phyloP scores from a whole-genome alignment of 2,797 vertebrate genomes.

The Stomatorhinus walkeri region DNA sequence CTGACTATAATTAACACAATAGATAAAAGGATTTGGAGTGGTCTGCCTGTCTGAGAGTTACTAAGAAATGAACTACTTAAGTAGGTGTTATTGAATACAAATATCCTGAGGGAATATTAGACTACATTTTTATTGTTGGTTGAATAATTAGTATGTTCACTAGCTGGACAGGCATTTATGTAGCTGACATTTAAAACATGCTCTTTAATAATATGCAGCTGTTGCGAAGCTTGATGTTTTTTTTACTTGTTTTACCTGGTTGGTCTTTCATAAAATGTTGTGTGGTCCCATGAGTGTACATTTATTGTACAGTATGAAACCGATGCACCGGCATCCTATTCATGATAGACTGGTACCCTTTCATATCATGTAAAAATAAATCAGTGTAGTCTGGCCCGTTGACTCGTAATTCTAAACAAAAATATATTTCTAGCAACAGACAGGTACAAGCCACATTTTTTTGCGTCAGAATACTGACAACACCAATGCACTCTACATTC shows the following conservation, averaged over 20 bases:
- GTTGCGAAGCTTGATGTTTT: not conserved
- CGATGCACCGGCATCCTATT: not conserved
- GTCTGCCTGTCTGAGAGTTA: not conserved
- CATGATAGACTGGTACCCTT: not conserved
- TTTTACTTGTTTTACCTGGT: not conserved
- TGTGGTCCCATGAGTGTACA: not conserved
- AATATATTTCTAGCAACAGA: not conserved
- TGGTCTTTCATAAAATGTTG: not conserved
- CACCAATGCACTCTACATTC: not conserved
- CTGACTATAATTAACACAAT: not conserved
- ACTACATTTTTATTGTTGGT: conserved; percentile 9
- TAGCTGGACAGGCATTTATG: not conserved
- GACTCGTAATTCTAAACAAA: not conserved
- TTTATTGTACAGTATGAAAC: not conserved
- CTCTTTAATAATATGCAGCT: not conserved
- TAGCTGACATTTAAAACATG: not conserved
- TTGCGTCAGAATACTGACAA: not conserved
- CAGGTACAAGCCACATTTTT: not conserved
- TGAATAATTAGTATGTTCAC: not conserved
- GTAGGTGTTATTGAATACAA: not conserved
- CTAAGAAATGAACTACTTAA: not conserved
- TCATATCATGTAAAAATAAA: not conserved
- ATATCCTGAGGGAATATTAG: not conserved
- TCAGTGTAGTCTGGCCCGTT: not conserved
- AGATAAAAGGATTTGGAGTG: not conserved